Evolutionary conservation across 2,113 vertebrate species (phyloP).

Genomic region (Nematolebias whitei): DNA sequence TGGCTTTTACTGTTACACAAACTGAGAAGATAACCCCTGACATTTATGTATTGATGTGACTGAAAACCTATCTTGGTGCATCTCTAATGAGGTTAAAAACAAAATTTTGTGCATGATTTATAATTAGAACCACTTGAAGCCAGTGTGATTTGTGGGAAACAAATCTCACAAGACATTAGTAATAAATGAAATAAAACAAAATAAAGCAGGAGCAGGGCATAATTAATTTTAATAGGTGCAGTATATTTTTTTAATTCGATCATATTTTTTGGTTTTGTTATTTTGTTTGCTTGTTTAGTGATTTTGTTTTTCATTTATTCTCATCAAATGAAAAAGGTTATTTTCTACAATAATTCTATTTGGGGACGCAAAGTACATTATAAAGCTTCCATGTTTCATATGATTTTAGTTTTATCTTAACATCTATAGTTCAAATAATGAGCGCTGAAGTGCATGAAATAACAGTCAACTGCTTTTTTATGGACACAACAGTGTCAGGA

Average conservation of each 20-base stretch:
- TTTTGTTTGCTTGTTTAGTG: neutral
- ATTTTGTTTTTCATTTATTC: neutral
- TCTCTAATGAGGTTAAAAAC: neutral
- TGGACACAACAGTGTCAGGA: constrained; percentile 60
- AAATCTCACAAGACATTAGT: too few species aligned
- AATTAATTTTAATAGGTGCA: neutral
- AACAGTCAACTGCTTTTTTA: constrained; percentile 34
- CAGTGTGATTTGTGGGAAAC: neutral
- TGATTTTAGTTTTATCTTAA: too few species aligned
- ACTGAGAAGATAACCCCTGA: too few species aligned
- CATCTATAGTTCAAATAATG: too few species aligned
- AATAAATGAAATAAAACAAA: too few species aligned
- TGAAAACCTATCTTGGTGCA: too few species aligned
- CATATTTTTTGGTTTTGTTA: neutral
- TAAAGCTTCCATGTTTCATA: too few species aligned
- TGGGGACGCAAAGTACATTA: too few species aligned
- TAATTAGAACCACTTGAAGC: neutral
- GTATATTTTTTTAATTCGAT: neutral
- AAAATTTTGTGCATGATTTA: neutral
- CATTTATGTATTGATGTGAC: too few species aligned
- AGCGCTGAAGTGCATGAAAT: too few species aligned
- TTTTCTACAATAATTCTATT: too few species aligned
- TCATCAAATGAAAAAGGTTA: neutral
- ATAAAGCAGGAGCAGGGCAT: neutral
- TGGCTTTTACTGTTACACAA: too few species aligned